Evolutionary conservation across 2,113 vertebrate genomes (phyloP).

Genomic region (Oostethus manadensis): DNA sequence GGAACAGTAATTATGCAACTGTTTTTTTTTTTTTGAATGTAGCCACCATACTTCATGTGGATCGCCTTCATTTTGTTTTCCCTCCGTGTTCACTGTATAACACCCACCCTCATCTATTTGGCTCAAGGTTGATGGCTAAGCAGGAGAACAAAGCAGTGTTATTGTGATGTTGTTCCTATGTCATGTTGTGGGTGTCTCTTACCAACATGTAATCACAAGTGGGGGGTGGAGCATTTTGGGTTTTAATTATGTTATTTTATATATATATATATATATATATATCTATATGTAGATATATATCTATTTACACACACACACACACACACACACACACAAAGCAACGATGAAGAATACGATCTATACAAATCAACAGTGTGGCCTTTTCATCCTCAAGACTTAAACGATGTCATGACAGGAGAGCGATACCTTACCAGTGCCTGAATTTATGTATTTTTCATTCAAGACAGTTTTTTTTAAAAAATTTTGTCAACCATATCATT

Average conservation of each 20-base stretch:
- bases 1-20: conserved; percentile 74
- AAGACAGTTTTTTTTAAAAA: conserved; percentile 63
- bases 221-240: conserved; percentile 62
- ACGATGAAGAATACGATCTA: conserved; percentile 69
- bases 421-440: conserved; percentile 82
- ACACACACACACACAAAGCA: conserved; percentile 42
- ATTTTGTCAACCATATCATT: conserved; percentile 72
- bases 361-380: conserved; percentile 79
- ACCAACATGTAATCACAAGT: conserved; percentile 67
- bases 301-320: too few relatives aligned
- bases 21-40: conserved; percentile 77
- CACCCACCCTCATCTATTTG: conserved; percentile 46
- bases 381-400: conserved; percentile 80
- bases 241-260: conserved; percentile 51
- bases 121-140: conserved; percentile 58
- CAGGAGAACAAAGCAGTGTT: conserved; percentile 74
- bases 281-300: too few relatives aligned
- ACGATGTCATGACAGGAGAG: conserved; percentile 74
- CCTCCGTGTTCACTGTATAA: conserved; percentile 54
- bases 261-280: neutral
- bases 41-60: conserved; percentile 71
- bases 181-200: conserved; percentile 65
- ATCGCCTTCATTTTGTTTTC: conserved; percentile 61
- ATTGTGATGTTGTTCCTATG: conserved; percentile 67
- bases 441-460: conserved; percentile 73